Evolutionary conservation across 92 coral and sea anemone species (phyloP).

Genomic region (Zoanthus gigantus): DNA sequence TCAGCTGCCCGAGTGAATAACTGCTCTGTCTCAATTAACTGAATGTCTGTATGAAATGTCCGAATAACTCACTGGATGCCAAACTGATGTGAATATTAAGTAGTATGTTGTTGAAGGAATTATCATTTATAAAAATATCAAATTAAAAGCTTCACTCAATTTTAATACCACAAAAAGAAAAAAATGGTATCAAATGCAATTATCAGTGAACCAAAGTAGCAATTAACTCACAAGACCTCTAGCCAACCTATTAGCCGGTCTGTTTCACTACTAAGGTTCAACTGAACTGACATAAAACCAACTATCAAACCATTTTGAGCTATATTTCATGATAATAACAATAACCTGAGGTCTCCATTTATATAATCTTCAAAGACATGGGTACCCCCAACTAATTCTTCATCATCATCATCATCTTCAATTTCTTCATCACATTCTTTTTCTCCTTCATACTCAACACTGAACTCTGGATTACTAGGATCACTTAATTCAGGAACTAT

Average conservation of each 20-base stretch:
- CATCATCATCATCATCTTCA: conserved; percentile 7
- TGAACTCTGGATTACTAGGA: conserved; percentile 8
- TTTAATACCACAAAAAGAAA: not conserved
- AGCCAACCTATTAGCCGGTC: conserved; percentile 41
- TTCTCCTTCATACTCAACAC: conserved; percentile 29
- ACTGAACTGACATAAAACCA: conserved; percentile 17
- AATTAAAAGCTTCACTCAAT: not conserved
- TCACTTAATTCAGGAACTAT: conserved; percentile 10
- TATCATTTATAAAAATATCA: not conserved
- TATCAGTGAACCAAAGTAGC: not conserved
- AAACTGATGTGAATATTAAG: not conserved
- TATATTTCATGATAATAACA: not conserved
- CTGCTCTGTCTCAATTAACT: not conserved
- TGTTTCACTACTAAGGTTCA: conserved; percentile 32
- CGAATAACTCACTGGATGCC: not conserved
- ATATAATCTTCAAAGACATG: conserved; percentile 32
- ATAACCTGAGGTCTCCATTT: conserved; percentile 26
- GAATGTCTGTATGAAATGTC: not conserved
- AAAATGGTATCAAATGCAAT: not conserved
- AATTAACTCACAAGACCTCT: conserved; percentile 45
- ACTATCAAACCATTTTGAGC: not conserved
- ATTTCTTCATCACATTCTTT: conserved; percentile 3
- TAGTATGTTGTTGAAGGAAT: conserved; percentile 3
- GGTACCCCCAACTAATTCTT: not conserved
- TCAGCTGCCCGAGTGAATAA: not conserved